Percentiles rank a stretch among this genome's conserved stretches.
Conservation (phyloP, 2,888 invertebrate species). For the Plagodis dolabraria region DNA sequence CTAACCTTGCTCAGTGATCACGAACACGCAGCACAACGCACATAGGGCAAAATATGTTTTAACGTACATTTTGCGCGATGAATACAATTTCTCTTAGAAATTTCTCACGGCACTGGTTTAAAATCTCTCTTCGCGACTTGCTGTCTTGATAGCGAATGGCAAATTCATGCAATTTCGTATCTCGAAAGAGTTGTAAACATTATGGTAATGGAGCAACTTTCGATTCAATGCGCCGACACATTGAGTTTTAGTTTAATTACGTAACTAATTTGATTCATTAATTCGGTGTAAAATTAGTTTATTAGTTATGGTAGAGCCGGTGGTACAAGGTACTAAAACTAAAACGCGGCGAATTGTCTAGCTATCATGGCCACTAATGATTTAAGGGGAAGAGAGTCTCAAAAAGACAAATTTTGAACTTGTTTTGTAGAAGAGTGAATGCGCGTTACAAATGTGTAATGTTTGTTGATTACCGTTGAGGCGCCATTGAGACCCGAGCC, state of each 20-base stretch:
- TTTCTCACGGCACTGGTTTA: constrained; percentile 11
- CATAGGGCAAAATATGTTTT: constrained; percentile 11
- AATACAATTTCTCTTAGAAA: constrained; percentile 2
- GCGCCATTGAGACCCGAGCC: no score
- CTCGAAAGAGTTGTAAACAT: constrained; percentile 24
- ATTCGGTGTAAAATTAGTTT: constrained; percentile 16
- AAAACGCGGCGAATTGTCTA: background rate
- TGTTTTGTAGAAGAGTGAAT: no score
- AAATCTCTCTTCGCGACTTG: constrained; percentile 6
- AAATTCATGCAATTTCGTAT: constrained; percentile 20
- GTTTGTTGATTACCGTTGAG: no score
- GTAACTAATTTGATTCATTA: constrained; percentile 6
- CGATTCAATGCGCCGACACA: constrained; percentile 25
- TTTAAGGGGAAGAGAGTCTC: background rate
- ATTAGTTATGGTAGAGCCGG: constrained; percentile 7
- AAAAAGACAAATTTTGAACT: no score
- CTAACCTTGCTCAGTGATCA: constrained; percentile 20
- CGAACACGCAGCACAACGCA: constrained; percentile 18
- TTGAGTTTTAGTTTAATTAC: constrained; percentile 19
- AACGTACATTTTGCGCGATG: constrained; percentile 9
- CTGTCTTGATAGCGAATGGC: constrained; percentile 30
- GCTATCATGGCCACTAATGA: background rate
- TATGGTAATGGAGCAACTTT: constrained; percentile 26
- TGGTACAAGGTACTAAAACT: background rate
- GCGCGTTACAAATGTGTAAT: no score